Evolutionary conservation across 2,888 invertebrate genomes (phyloP), one percentile per base, ranked within the genome.

Genomic region (Nebria salina): DNA sequence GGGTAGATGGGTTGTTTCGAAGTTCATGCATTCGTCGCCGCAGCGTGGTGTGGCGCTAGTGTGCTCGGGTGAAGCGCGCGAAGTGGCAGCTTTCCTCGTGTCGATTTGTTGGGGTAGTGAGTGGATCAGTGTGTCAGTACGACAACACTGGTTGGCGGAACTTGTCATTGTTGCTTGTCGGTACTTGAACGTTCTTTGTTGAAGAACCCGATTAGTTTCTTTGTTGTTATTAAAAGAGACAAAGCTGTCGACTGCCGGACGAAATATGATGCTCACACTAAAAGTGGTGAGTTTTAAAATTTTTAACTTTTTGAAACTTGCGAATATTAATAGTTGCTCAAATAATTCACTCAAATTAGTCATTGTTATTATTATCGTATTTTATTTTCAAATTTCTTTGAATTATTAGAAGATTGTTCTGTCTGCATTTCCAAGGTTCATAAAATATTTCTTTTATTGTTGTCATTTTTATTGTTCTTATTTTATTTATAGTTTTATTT

Each of bases 71-170:
- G 54, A 34, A 8, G 54, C 54, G 54, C 54, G 54, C 54, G 54
- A 72, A 42, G 42, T 75, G 75, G 15, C 70, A 54, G 54, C 8
- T 0, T 54, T 54, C 54, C 54, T 54, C 54, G 54, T 54, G 54
- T 7, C 26, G 68, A 20, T 26, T 26, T 68, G 20, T 68, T 26
- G 43, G 70, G 54, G 68, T 42, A 54, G 70, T 64, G 64, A 20
- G 41, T 68, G 15, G 76, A 70, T 68, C 76, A 76, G 25, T 76
- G 76, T 76, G 76, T 76, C 76, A 76, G 76, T 76, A 34, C 68
- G 76, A 70, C 70, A 68, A 25, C 42, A 68, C 15, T 43, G 11
- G 76, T 65, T 15, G 34, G 5, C 34, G 2, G 34, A 34, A 34
- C 4, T 34, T 34, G 34, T 34, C 34, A 34, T 34, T 34, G 34